A percentile compares a stretch with the other conserved stretches of the same genome.
phyloP scores from a whole-genome alignment of 2,888 invertebrate species.

The Himalopsyche kuldschensis region DNA sequence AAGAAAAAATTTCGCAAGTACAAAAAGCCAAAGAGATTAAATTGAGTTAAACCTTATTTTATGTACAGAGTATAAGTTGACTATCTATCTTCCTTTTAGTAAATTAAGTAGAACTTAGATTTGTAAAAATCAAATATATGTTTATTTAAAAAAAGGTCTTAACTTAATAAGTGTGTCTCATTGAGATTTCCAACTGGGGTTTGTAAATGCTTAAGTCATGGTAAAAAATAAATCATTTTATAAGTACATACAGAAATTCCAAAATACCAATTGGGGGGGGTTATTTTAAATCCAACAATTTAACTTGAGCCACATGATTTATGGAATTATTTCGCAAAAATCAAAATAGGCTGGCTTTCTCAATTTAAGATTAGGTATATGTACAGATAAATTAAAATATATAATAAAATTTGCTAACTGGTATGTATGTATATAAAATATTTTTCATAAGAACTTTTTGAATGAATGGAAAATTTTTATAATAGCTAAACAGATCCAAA shows the following conservation, averaged over 20 bases:
- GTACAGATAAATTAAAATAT: not conserved
- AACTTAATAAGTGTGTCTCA: conserved; percentile 11
- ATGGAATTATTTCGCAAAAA: not conserved
- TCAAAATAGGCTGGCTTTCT: not conserved
- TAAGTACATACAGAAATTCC: conserved; percentile 16
- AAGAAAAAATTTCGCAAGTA: conserved; percentile 5
- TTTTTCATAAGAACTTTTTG: no score
- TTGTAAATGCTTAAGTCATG: conserved; percentile 15
- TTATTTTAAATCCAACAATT: not conserved
- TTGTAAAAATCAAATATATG: conserved; percentile 6
- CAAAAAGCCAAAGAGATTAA: conserved; percentile 24
- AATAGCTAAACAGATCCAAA: no score
- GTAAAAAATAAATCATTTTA: conserved; percentile 4
- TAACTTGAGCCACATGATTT: not conserved
- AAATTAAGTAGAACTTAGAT: conserved; percentile 20
- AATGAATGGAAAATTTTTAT: no score
- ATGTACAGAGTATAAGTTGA: conserved; percentile 34
- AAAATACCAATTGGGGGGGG: not conserved
- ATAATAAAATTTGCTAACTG: not conserved
- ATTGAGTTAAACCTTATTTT: conserved; percentile 27
- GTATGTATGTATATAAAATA: no score
- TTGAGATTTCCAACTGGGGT: conserved; percentile 11
- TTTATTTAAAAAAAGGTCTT: conserved; percentile 4
- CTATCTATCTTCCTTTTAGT: conserved; percentile 32
- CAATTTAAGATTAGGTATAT: not conserved